A percentile compares a stretch with the other conserved stretches of the same genome.
phyloP scores from a whole-genome alignment of 2,797 vertebrate genomes.

The Micropoecilia bifurca region DNA sequence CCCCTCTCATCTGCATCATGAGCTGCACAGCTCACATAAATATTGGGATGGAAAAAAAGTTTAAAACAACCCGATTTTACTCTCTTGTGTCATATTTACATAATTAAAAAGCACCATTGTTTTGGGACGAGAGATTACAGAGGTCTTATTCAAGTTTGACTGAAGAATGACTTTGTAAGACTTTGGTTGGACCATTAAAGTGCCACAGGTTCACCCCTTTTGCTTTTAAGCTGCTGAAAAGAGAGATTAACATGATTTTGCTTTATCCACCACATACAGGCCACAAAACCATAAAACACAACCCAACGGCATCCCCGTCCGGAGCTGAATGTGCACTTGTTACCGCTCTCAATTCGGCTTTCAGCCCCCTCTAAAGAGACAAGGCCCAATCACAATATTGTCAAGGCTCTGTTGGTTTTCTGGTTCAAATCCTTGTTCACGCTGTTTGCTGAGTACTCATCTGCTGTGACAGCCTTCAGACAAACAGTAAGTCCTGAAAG shows the following conservation, averaged over 20 bases:
- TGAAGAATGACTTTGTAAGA: slow-evolving; percentile 67
- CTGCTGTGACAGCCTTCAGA: slow-evolving; percentile 98
- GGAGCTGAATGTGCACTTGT: slow-evolving; percentile 85
- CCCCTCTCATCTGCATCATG: background rate
- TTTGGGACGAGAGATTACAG: slow-evolving; percentile 49
- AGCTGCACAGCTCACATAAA: background rate
- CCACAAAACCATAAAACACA: slow-evolving; percentile 80
- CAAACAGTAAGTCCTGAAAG: slow-evolving; percentile 95
- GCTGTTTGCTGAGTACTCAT: slow-evolving; percentile 99
- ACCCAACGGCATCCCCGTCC: slow-evolving; percentile 79
- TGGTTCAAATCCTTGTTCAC: slow-evolving; percentile 99
- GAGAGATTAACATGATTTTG: slow-evolving; percentile 81
- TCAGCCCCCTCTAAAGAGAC: slow-evolving; percentile 87
- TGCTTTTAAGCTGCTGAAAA: slow-evolving; percentile 67
- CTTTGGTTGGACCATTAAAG: slow-evolving; percentile 69
- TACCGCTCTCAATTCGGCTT: slow-evolving; percentile 86
- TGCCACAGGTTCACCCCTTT: slow-evolving; percentile 69
- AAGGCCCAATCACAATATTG: slow-evolving; percentile 91
- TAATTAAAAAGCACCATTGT: slow-evolving; percentile 49
- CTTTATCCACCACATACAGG: slow-evolving; percentile 73
- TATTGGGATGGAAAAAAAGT: background rate
- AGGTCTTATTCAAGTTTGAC: slow-evolving; percentile 65
- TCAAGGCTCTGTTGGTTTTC: slow-evolving; percentile 94
- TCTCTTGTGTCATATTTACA: slow-evolving; percentile 40
- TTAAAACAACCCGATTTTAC: slow-evolving; percentile 16